A percentile compares a stretch with the other conserved stretches of the same genome.
phyloP scores from a whole-genome alignment of 2,888 invertebrate genomes.

The Hirtodrosophila confusa region DNA sequence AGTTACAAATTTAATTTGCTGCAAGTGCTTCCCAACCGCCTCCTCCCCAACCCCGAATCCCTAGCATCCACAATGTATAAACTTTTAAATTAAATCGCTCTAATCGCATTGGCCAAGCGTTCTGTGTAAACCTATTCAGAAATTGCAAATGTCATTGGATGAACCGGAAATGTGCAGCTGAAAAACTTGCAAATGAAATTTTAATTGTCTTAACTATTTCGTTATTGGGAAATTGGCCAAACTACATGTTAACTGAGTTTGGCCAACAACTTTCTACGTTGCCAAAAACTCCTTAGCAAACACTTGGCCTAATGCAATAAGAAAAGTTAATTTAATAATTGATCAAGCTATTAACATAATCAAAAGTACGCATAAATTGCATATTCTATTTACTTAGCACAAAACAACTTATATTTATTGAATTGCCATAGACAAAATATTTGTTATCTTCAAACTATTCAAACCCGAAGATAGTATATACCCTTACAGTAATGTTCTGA shows the following conservation, averaged over 20 bases:
- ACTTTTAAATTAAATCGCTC: slow-evolving; percentile 70
- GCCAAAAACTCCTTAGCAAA: slow-evolving; percentile 2
- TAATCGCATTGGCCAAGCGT: slow-evolving; percentile 51
- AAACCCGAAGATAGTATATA: too few relatives aligned
- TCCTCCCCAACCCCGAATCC: background rate
- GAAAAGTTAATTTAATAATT: slow-evolving; percentile 9
- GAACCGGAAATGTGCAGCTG: slow-evolving; percentile 56
- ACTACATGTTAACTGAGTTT: slow-evolving; percentile 3
- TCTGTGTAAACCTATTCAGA: slow-evolving; percentile 3
- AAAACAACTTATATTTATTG: background rate
- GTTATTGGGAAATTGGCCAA: slow-evolving; percentile 60
- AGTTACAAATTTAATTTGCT: slow-evolving; percentile 71
- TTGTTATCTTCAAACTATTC: too few relatives aligned
- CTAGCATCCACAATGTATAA: slow-evolving; percentile 32
- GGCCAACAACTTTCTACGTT: background rate
- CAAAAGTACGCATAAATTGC: background rate
- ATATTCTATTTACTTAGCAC: slow-evolving; percentile 1
- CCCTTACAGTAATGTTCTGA: too few relatives aligned
- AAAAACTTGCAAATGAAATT: slow-evolving; percentile 64
- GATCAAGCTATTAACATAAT: background rate
- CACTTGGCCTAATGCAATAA: slow-evolving; percentile 24
- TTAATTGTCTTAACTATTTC: slow-evolving; percentile 68
- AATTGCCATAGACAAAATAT: background rate
- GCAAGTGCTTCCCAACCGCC: slow-evolving; percentile 52
- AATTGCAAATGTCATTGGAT: slow-evolving; percentile 51